These are phyloP conservation scores for Linyphia triangularis DNA, from an alignment of 2,888 invertebrate genomes.

Conservation along the genomic window DNA sequence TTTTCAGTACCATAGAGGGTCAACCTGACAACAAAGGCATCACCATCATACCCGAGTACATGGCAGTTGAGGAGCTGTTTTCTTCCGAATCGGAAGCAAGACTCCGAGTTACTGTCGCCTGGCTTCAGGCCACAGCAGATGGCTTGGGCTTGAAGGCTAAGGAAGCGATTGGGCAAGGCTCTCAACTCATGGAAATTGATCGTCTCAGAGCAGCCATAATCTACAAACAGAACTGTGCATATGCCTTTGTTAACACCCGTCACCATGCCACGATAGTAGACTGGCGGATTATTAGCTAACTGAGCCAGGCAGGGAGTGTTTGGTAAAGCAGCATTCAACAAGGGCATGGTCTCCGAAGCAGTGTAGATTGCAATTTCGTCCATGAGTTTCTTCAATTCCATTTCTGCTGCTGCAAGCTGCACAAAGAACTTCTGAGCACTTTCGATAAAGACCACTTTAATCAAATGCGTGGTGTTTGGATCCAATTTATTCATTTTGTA, in stretches of 20 bases:
- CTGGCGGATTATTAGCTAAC: not conserved
- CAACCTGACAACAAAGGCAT: constrained; percentile 28
- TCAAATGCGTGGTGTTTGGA: constrained; percentile 36
- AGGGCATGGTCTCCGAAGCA: not conserved
- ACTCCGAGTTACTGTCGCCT: not conserved
- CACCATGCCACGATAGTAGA: constrained; percentile 78
- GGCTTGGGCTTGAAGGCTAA: constrained; percentile 62
- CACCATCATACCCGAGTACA: constrained; percentile 27
- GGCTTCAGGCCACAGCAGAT: constrained; percentile 54
- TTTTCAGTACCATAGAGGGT: not conserved
- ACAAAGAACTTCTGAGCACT: constrained; percentile 48
- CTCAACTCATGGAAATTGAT: constrained; percentile 45
- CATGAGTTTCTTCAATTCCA: constrained; percentile 64
- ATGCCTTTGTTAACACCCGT: not conserved
- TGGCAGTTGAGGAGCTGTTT: constrained; percentile 1
- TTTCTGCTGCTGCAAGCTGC: constrained; percentile 62
- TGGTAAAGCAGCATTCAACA: not conserved
- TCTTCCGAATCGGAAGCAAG: not conserved
- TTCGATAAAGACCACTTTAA: constrained; percentile 47
- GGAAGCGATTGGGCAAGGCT: constrained; percentile 33
- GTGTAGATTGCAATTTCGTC: constrained; percentile 29
- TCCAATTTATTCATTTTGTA: constrained; percentile 50
- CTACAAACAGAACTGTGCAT: constrained; percentile 48
- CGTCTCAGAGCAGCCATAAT: constrained; percentile 58
- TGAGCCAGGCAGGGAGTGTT: constrained; percentile 50